These are phyloP conservation scores for Luperina nickerlii DNA, from an alignment of 2,888 invertebrate species.

Conservation along the genomic window DNA sequence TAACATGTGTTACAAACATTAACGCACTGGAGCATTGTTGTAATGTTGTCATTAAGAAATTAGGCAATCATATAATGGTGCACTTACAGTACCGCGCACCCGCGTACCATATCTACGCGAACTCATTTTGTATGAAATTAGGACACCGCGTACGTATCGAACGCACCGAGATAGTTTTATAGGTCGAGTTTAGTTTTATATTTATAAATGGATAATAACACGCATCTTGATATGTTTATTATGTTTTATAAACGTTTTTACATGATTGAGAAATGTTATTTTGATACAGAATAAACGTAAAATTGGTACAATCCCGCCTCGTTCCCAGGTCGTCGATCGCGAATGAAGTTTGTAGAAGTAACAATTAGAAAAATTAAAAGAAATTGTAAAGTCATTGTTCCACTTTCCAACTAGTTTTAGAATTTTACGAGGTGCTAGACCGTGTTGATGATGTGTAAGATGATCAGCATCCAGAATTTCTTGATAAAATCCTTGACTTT, in stretches of 20 bases:
- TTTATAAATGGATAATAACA: constrained; percentile 78
- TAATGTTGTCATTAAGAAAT: constrained; percentile 63
- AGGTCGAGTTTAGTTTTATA: constrained; percentile 77
- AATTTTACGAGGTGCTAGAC: constrained; percentile 43
- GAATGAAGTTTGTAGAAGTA: constrained; percentile 20
- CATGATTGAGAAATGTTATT: constrained; percentile 68
- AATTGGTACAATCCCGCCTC: constrained; percentile 38
- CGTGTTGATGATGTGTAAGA: constrained; percentile 35
- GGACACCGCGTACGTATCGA: constrained; percentile 73
- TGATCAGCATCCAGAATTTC: constrained; percentile 30
- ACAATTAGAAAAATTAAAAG: constrained; percentile 39
- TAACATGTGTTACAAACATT: constrained; percentile 53
- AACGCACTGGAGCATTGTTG: constrained; percentile 57
- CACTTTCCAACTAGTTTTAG: constrained; percentile 41
- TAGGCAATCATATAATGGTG: constrained; percentile 62
- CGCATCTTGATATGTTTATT: constrained; percentile 73
- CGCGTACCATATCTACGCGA: constrained; percentile 70
- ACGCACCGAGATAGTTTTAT: constrained; percentile 73
- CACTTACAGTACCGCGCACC: constrained; percentile 50
- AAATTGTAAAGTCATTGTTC: constrained; percentile 46
- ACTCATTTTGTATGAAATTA: constrained; percentile 76
- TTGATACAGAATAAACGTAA: constrained; percentile 54
- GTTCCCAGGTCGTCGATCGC: constrained; percentile 12
- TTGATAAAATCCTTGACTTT: constrained; percentile 58
- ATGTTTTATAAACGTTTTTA: constrained; percentile 70